Base-by-base conservation (phyloP, 2,797 vertebrate genomes). In the Antennarius maculatus region DNA sequence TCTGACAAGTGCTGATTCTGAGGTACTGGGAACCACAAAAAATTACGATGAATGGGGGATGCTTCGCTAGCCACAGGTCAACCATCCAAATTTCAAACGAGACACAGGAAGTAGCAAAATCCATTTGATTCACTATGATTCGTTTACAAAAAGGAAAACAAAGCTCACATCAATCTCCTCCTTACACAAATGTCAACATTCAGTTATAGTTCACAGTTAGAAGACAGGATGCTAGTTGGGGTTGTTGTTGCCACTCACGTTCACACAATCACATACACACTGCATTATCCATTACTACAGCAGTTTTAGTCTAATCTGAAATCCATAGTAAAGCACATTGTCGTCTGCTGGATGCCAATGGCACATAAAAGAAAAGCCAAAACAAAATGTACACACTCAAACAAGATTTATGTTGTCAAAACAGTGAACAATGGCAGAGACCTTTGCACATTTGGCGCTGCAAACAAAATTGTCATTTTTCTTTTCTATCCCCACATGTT, bases 141-240 rank as follows among this genome's bases (percentile, higher is more conserved):
- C 1, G 68, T 76, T 82, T 71, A 53, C 61, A 77, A 67, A 79
- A 76, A 57, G 51, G 31, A 61, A 69, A 80, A 27, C 57, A 69
- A 74, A 64, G 23, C 74, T 71, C 62, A 81, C 68, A 79, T 65
- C 53, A 60, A 55, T 49, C 48, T 63, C 67, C 57, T 66, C 61
- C 45, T 58, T 31, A 71, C 52, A 76, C 50, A 84, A 72, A 74
- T 43, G 47, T 83, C 65, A 69, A 81, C 75, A 67, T 77, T 74
- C 77, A 79, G 76, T 60, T 76, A 72, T 74, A 79, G 55, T 88
- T 91, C 86, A 90, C 86, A 90, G 86, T 88, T 80, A 82, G 80
- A 53, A 80, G 75, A 90, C 81, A 83, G 84, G 75, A 87, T 74
- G 77, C 73, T 74, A 81, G 86, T 80, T 84, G 83, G 85, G 83